Percentiles rank a stretch among this genome's conserved stretches.
phyloP scores from a whole-genome alignment of 2,888 invertebrate genomes.

The Drosophila atripex region DNA sequence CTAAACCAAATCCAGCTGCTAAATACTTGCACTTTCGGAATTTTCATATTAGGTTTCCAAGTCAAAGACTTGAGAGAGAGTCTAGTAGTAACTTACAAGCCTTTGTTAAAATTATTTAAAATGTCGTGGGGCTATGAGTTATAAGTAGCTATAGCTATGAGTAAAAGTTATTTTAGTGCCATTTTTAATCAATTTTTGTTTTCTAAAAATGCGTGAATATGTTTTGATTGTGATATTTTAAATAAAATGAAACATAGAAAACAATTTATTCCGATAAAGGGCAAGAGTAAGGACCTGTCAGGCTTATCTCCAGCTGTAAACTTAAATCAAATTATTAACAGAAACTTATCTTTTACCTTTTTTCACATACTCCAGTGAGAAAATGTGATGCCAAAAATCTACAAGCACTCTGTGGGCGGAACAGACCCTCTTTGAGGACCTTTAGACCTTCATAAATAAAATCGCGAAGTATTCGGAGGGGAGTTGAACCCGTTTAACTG shows the following conservation, averaged over 20 bases:
- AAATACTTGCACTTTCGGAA: neutral
- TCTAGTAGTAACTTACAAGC: neutral
- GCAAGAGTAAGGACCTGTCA: too few relatives aligned
- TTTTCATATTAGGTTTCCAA: neutral
- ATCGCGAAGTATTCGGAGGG: slow-evolving; percentile 32
- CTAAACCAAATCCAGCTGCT: slow-evolving; percentile 10
- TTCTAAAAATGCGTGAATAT: too few relatives aligned
- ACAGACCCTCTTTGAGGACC: slow-evolving; percentile 11
- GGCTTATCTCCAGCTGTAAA: too few relatives aligned
- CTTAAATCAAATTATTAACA: neutral
- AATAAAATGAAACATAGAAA: too few relatives aligned
- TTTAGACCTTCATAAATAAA: slow-evolving; percentile 68
- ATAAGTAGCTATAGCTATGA: too few relatives aligned
- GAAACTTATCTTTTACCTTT: neutral
- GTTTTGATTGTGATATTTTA: too few relatives aligned
- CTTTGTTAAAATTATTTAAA: too few relatives aligned
- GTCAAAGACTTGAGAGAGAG: neutral
- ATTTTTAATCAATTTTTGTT: neutral
- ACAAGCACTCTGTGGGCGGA: neutral
- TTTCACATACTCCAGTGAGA: slow-evolving; percentile 1
- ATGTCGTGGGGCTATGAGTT: too few relatives aligned
- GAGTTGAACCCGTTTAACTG: slow-evolving; percentile 28
- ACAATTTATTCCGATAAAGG: too few relatives aligned
- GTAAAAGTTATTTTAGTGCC: too few relatives aligned
- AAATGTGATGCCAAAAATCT: slow-evolving; percentile 10